Base-by-base conservation (phyloP, 2,888 invertebrate genomes). In the Timema cristinae region DNA sequence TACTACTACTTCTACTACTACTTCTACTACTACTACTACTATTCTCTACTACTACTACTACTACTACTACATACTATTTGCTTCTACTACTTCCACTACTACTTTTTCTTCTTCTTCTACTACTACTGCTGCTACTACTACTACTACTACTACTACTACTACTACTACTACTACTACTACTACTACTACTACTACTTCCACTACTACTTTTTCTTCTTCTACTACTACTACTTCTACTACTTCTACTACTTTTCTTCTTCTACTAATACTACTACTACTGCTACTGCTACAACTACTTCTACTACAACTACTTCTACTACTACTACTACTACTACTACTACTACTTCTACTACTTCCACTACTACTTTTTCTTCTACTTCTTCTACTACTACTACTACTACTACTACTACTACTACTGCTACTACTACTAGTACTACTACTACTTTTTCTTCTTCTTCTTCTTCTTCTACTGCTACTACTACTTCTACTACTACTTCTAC, bases 131-230 rank as follows among this genome's bases (percentile, higher is more conserved):
- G n/a, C 63, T 61, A 61, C 63, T 61, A 61, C 15, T 9, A 16
- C 63, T 61, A 61, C 63, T 61, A 61, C 63, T 61, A 16, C 63
- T 15, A 61, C 63, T 61, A 61, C 63, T 15, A 61, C 63, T 61
- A 61, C 63, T 61, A 16, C 63, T 61, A 61, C 63, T 61, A 61
- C 63, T 15, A 61, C 63, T 61, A 16, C 63, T 61, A 61, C 63
- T 61, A 61, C 16, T 63, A 9, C 16, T 63, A 16, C 16, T 63
- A 16, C 16, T 63, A 63, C 16, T 63, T 63, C 63, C n/a, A 63
- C 16, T 10, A 13, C 10, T 15, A 15, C 63, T n/a, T n/a, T n/a
- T n/a, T 52, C 11, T 52, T 52, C 52, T 9, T 10, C 52, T 52
- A 10, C 11, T 11, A 52, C 52, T 10, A 52, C 9, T 52, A 10